Evolutionary conservation across 30 jellyfish, hydroid and myxozoan species (phyloP), one percentile per base, ranked within the genome.

Genomic region (Rhopilema esculentum): DNA sequence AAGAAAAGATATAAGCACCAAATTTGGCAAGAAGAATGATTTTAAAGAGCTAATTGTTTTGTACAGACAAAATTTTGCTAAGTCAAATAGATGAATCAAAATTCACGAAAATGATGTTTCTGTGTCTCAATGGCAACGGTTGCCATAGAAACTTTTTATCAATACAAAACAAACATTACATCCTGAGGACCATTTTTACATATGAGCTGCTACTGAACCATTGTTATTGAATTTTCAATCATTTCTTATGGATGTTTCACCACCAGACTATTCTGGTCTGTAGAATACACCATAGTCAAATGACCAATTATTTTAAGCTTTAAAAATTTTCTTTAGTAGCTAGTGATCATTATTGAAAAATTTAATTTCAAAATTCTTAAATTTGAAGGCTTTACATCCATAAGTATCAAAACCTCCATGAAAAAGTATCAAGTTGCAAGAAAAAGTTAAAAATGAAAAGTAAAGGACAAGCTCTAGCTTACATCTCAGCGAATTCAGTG

Each of bases 401-500:
- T 40, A 2, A 40, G 57, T 40, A 40, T 40, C 57, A 6, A 40
- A 40, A 40, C 57, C 57, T 40, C 8, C 82, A 4, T 70, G 70
- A 8, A 70, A 70, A 25, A 25, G 27, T 31, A 70, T 25, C 82
- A 70, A 70, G 16, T 25, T 25, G 12, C 27, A 4, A 27, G n/a
- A 20, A 70, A 70, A 70, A 70, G 82, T 18, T 70, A 19, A 24
- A 77, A 32, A 77, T 25, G 81, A 61, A 49, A 49, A 18, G 8
- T 77, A 32, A 51, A 77, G 27, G 50, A 49, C 30, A 49, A 77
- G 15, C 28, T 75, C 80, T 40, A 31, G 28, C 82, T 75, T 75
- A 75, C 73, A 29, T 75, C 29, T 27, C 40, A 69, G 80, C 85
- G 25, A 75, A 75, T 40, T 40, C 85, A 75, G 81, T 21, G 52